Evolutionary conservation across 2,113 vertebrate genomes (phyloP).

Genomic region (Galemys pyrenaicus): DNA sequence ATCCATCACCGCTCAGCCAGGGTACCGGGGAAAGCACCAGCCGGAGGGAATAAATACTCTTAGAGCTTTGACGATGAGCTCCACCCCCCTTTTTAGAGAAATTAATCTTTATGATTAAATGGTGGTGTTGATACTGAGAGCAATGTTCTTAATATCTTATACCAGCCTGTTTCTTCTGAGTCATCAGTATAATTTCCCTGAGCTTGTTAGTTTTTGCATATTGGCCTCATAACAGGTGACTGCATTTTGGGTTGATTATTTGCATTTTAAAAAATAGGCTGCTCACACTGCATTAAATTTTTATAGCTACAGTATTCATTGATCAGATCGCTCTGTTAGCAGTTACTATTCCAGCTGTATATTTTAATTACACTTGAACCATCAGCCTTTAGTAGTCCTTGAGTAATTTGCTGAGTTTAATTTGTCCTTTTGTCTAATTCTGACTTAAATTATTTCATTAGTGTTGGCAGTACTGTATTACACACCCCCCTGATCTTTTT

Average conservation of each 20-base stretch:
- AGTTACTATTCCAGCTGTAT: conserved; percentile 70
- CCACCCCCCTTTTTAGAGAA: conserved; percentile 33
- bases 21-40: background rate
- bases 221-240: conserved; percentile 53
- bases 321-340: conserved; percentile 72
- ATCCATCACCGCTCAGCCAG: background rate
- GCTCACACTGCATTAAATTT: conserved; percentile 75
- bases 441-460: conserved; percentile 79
- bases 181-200: conserved; percentile 30
- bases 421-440: conserved; percentile 80
- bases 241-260: conserved; percentile 73
- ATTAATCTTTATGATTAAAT: conserved; percentile 66
- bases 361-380: conserved; percentile 81
- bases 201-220: conserved; percentile 54
- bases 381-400: conserved; percentile 76
- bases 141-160: conserved; percentile 22
- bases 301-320: conserved; percentile 78
- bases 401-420: conserved; percentile 79
- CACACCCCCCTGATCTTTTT: conserved; percentile 62
- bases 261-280: conserved; percentile 72
- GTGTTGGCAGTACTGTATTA: conserved; percentile 59
- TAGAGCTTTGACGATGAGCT: background rate
- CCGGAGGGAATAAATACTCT: background rate
- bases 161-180: background rate
- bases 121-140: background rate